A percentile compares a stretch with the other conserved stretches of the same genome.
phyloP scores from a whole-genome alignment of 2,888 invertebrate genomes.

The Stenichneumon culpator region DNA sequence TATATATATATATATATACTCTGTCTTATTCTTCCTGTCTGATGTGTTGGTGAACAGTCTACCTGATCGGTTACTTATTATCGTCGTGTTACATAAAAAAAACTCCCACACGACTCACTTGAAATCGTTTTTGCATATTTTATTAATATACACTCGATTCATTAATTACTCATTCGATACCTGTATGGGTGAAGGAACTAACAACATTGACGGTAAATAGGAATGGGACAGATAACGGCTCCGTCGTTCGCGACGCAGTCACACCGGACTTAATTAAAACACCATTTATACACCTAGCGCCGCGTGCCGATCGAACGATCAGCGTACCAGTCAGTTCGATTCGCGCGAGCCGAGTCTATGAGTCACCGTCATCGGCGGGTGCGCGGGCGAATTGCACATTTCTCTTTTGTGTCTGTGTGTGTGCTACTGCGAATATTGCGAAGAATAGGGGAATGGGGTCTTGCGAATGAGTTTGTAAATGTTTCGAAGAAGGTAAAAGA shows the following conservation, averaged over 20 bases:
- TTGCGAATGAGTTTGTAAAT: too few species aligned
- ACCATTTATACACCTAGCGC: constrained; percentile 61
- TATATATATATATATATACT: neutral
- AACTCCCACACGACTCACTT: neutral
- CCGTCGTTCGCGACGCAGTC: constrained; percentile 17
- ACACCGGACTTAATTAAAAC: constrained; percentile 63
- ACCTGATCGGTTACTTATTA: constrained; percentile 19
- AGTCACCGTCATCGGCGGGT: constrained; percentile 47
- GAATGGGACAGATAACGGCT: constrained; percentile 12
- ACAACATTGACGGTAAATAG: constrained; percentile 40
- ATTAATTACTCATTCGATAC: constrained; percentile 58
- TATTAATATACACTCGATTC: neutral
- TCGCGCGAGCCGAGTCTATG: constrained; percentile 47
- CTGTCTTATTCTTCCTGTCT: constrained; percentile 17
- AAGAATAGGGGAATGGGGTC: too few species aligned
- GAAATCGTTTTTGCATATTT: neutral
- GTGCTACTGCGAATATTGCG: too few species aligned
- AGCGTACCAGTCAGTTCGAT: constrained; percentile 42
- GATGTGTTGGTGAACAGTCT: constrained; percentile 37
- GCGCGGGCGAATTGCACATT: constrained; percentile 14
- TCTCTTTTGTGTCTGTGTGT: too few species aligned
- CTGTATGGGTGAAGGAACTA: constrained; percentile 13
- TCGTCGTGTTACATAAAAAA: constrained; percentile 8
- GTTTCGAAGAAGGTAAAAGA: too few species aligned
- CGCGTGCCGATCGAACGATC: constrained; percentile 44